Evolutionary conservation across 2,113 vertebrate genomes (phyloP).

Genomic region (Calidris pygmaea): DNA sequence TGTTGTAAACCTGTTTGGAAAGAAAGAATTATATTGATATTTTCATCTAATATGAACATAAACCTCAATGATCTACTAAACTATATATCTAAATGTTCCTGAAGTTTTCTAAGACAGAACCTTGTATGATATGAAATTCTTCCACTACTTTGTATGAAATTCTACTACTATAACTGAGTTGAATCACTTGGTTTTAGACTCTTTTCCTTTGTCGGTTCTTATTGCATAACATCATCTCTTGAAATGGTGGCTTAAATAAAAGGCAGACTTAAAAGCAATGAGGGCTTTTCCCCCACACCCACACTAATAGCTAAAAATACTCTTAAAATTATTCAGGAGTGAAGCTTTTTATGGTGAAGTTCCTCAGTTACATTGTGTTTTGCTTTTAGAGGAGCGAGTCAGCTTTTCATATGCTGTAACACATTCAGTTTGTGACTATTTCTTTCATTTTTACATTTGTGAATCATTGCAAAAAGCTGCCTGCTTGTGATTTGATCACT

Average conservation of each 20-base stretch:
- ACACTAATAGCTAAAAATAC: slow-evolving; percentile 50
- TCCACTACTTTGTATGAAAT: background rate
- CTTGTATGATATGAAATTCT: background rate
- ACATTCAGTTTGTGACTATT: background rate
- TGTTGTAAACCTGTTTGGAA: background rate
- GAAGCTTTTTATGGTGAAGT: background rate
- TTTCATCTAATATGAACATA: background rate
- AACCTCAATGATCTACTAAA: background rate
- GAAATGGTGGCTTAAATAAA: slow-evolving; percentile 39
- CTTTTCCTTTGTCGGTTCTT: background rate
- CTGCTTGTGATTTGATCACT: background rate
- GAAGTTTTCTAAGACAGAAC: background rate
- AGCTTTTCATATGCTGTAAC: background rate
- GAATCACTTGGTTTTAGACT: background rate
- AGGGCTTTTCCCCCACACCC: slow-evolving; percentile 28
- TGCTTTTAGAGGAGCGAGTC: slow-evolving; percentile 13
- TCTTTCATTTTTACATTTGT: background rate
- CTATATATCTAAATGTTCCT: background rate
- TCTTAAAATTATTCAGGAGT: slow-evolving; percentile 17
- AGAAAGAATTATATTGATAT: background rate
- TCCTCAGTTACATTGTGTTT: slow-evolving; percentile 21
- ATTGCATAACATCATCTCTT: background rate
- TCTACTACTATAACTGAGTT: background rate
- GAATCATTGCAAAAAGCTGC: background rate
- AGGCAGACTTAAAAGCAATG: slow-evolving; percentile 16